Base-by-base conservation (phyloP, 2,888 invertebrate genomes). In the Andrena hattorfiana region DNA sequence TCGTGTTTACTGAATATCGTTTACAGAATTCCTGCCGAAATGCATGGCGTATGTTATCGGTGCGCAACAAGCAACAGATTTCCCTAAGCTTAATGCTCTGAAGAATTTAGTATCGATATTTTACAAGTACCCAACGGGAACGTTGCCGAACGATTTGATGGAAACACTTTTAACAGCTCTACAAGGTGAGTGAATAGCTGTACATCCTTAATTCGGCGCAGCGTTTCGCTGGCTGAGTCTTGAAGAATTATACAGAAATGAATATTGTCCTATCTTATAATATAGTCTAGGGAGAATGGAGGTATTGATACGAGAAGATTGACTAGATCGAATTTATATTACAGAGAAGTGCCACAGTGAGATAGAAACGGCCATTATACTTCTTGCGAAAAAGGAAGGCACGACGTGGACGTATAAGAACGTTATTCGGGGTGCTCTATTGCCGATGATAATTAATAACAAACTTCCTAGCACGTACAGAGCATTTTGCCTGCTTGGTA, bases 341-440 rank as follows among this genome's bases (percentile, higher is more conserved):
- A 54, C 56, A 90, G 92, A 83, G 66, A 89, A 89, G 35, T 87
- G 87, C 67, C 56, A 83, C 5, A 85, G 77, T 42, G 85, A 89
- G 49, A 51, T 91, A 7, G 87, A 92, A 73, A 88, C 89, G 3
- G 91, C 92, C n/a, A 86, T 95, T 71, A 88, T 94, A 72, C 85
- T 95, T 20, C 85, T 94, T 56, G 92, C 94, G 13, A 95, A 94
- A 85, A 93, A 92, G 85, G 90, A 93, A 85, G 93, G 94, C 1
- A 80, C 90, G 0, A 85, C 86, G 10, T 95, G 94, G 94, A 89
- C 94, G 2, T 89, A 92, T 68, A 88, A 92, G n/a, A 92, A 94
- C 89, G 89, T 95, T 23, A 87, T 94, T 66, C 70, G 84, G 20
- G 83, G 85, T 26, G 84, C 85, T 70, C 71, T 94, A 16, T 80